Base-by-base conservation (phyloP, 2,113 vertebrate species). In the Epinephelus lanceolatus region DNA sequence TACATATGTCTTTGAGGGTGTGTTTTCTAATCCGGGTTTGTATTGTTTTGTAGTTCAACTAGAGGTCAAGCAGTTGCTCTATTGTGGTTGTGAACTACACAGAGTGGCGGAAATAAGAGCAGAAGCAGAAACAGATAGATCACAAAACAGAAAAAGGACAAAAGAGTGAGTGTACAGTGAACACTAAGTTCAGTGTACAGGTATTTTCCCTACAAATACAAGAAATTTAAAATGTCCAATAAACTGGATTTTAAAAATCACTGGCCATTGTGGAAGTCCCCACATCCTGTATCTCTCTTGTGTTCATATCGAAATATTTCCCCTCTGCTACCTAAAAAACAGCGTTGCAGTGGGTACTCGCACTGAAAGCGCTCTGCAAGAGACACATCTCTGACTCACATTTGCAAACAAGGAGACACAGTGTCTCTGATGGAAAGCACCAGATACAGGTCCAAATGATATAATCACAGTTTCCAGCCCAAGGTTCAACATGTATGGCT, bases 21-120 rank as follows among this genome's bases (percentile, higher is more conserved):
- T 88, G 83, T 86, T 85, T 88, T 86, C 77, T 89, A 90, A 92
- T 93, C 84, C 30, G 23, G 76, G 66, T 77, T 92, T 78, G 84
- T 71, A 92, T 90, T 91, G 89, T 86, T 59, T 33, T 69, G 70
- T 66, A 68, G 93, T 94, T 94, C 92, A 94, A 59, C 5, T 37
- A 7, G 47, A 89, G 92, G 91, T 90, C 91, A 92, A 83, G 23
- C 68, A 68, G 66, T 90, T 86, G 75, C 81, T 87, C 81, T 78
- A 81, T 75, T 92, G 84, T 87, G 62, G 70, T 27, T 55, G 71
- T 73, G 83, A 83, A 60, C 65, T 30, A 45, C 51, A 85, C 80
- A 78, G 18, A 53, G 59, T 80, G 72, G 71, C 76, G 87, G 63
- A 62, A 83, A 67, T 62, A 37, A 4, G 52, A 78, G 57, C 55